Evolutionary conservation across 2,888 invertebrate species (phyloP), one percentile per base, ranked within the genome.

Genomic region (Yponomeuta plumbellus): DNA sequence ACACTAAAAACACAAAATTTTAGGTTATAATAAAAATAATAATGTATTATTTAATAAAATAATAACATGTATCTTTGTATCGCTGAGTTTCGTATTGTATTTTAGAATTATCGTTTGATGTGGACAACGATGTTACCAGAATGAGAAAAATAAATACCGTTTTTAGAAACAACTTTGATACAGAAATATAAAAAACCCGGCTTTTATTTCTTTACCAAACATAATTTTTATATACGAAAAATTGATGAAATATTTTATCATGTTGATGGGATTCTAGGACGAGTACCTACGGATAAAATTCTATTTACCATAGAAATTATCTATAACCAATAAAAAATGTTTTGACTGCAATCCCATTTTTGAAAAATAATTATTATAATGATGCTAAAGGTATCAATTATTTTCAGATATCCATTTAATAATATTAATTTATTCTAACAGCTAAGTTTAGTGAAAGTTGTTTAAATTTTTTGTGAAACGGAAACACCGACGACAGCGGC

Each of bases 401-500:
- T 44, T 13, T 44, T 44, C 13, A 11, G 2, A 44, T 2, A 44
- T 44, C 6, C 3, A 44, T 44, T 6, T 26, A 26, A 1, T 4
- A 52, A 52, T 17, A 4, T 1, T 52, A n/a, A n/a, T 13, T 52
- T 17, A 17, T 52, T 52, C n/a, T n/a, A n/a, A n/a, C 44, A 52
- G 44, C 44, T 52, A 52, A 52, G 17, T 52, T 52, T 52, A 26
- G 65, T 73, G 72, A 66, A 66, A 66, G 66, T 66, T 20, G 4
- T 61, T 62, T 61, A 6, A 34, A 52, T 59, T 22, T 34, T 61
- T 62, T 66, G 23, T 11, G 17, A 13, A 61, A 21, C 84, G 83
- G 86, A 74, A 88, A 86, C 85, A 84, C 81, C 73, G 72, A 71
- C 71, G 67, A 76, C 78, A 72, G 71, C 71, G 67, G 76, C 78